These are phyloP conservation scores for Phoxinus dragarum DNA, from an alignment of 2,797 vertebrate species.

Conservation along the genomic window DNA sequence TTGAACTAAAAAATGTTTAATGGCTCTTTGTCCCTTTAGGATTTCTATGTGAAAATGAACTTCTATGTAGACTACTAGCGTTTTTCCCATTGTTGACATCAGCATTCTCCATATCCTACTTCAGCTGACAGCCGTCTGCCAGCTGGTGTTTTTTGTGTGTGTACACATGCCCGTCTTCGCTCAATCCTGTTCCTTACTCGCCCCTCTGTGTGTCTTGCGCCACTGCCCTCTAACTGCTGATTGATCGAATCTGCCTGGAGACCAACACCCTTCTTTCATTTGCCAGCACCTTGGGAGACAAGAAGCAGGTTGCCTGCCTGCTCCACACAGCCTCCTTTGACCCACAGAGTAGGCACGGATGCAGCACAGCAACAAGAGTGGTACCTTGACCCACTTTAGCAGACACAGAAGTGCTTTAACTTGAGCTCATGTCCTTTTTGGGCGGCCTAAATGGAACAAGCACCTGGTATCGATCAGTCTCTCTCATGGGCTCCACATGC, in stretches of 20 bases:
- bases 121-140: slow-evolving; percentile 17
- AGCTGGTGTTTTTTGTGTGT: slow-evolving; percentile 43
- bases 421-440: slow-evolving; percentile 52
- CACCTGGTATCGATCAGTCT: slow-evolving; percentile 60
- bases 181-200: slow-evolving; percentile 13
- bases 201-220: slow-evolving; percentile 29
- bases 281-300: slow-evolving; percentile 24
- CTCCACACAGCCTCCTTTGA: neutral
- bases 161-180: slow-evolving; percentile 18
- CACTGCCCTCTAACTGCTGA: slow-evolving; percentile 47
- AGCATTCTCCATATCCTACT: slow-evolving; percentile 30
- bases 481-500: slow-evolving; percentile 41
- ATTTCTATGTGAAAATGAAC: neutral
- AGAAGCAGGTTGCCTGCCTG: slow-evolving; percentile 24
- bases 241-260: slow-evolving; percentile 46
- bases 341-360: slow-evolving; percentile 15
- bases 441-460: slow-evolving; percentile 56
- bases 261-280: slow-evolving; percentile 44
- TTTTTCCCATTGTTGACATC: slow-evolving; percentile 11
- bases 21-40: too few relatives aligned
- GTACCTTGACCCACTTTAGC: slow-evolving; percentile 55
- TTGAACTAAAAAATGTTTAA: neutral
- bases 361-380: slow-evolving; percentile 33
- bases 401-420: slow-evolving; percentile 47
- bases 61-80: neutral